A percentile compares a stretch with the other conserved stretches of the same genome.
Conservation (phyloP, 2,888 invertebrate genomes). For the Therioaphis trifolii region DNA sequence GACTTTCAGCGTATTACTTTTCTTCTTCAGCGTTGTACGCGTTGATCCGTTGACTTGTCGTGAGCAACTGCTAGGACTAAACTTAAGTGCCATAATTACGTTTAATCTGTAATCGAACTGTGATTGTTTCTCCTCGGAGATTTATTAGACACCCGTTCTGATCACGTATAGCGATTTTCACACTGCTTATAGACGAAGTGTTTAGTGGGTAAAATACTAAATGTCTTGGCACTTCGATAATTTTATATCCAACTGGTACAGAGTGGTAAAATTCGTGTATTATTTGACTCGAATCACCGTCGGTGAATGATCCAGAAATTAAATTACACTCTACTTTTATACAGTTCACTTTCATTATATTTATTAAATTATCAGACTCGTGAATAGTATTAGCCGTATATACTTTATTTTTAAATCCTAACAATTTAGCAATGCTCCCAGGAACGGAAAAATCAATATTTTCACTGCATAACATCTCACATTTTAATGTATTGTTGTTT, state of each 20-base stretch:
- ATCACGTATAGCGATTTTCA: conserved; percentile 67
- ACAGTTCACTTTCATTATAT: conserved; percentile 67
- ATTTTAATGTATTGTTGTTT: too few relatives aligned
- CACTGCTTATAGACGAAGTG: conserved; percentile 44
- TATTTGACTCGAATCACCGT: conserved; percentile 67
- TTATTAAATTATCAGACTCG: too few relatives aligned
- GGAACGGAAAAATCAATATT: too few relatives aligned
- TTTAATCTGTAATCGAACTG: conserved; percentile 66
- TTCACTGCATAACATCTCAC: too few relatives aligned
- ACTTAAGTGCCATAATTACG: not conserved
- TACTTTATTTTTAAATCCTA: too few relatives aligned
- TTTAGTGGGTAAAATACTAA: conserved; percentile 68
- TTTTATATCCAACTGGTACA: conserved; percentile 68
- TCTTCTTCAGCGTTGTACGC: not conserved
- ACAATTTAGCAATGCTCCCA: too few relatives aligned
- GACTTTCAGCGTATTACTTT: not conserved
- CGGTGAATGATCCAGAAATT: conserved; percentile 66
- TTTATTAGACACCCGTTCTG: conserved; percentile 67
- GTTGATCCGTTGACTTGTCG: not conserved
- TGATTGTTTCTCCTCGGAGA: conserved; percentile 67
- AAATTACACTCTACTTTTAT: conserved; percentile 67
- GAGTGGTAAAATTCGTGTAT: conserved; percentile 68
- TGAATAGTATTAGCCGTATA: too few relatives aligned
- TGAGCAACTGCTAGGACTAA: conserved; percentile 22
- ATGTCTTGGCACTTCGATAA: conserved; percentile 67